These are phyloP conservation scores for Cheumatopsyche charites DNA, from an alignment of 1,140 invertebrate genomes.

Conservation along the genomic window DNA sequence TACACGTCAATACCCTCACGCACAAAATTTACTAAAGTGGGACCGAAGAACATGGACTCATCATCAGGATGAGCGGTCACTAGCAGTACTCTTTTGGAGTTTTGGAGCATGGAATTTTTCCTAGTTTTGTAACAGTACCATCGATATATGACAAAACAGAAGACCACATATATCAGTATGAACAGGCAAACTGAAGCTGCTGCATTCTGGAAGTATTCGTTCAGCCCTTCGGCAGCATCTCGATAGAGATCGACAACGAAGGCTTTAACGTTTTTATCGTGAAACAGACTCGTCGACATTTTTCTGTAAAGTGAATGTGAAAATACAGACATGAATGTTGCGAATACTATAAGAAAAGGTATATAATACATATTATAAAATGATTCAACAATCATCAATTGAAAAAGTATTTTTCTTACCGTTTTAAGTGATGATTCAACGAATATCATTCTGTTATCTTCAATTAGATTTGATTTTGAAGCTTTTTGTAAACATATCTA, in stretches of 20 bases:
- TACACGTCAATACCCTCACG: constrained; percentile 71
- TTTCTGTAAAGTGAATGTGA: constrained; percentile 20
- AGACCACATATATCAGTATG: neutral
- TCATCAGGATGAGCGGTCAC: constrained; percentile 89
- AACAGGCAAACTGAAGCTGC: neutral
- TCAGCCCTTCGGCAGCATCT: constrained; percentile 21
- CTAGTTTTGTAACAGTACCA: neutral
- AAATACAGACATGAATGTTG: too few relatives aligned
- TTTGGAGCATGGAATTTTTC: neutral
- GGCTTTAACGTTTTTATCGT: constrained; percentile 29
- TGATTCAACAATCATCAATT: too few relatives aligned
- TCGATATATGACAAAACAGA: constrained; percentile 5
- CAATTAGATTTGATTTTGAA: too few relatives aligned
- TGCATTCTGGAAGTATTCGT: constrained; percentile 31
- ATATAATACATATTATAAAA: too few relatives aligned
- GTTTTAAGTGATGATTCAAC: too few relatives aligned
- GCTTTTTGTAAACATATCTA: too few relatives aligned
- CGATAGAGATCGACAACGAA: constrained; percentile 29
- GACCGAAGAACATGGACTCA: constrained; percentile 98
- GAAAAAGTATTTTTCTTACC: too few relatives aligned
- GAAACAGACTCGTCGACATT: constrained; percentile 38
- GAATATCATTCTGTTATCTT: too few relatives aligned
- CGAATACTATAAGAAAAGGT: too few relatives aligned
- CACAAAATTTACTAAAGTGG: constrained; percentile 77
- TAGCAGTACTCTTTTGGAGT: constrained; percentile 41